Conservation (phyloP, 2,888 invertebrate genomes). For the Panzeria rudis region DNA sequence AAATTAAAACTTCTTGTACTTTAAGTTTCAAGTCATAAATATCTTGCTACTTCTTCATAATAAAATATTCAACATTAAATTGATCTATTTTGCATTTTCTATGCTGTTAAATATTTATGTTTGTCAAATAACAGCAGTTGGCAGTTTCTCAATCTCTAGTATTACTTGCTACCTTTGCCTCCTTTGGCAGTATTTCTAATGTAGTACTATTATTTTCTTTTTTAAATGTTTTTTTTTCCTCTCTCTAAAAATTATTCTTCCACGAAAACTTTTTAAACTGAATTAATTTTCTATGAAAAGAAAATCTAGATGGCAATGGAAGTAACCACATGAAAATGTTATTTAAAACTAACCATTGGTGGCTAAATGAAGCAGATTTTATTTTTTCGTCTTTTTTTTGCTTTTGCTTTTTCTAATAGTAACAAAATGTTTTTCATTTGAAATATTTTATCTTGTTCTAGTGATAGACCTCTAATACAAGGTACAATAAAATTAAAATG, state of each 20-base stretch:
- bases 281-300: conserved; percentile 61
- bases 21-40: background rate
- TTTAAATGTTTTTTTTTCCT: conserved; percentile 6
- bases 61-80: conserved; percentile 33
- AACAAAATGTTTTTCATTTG: conserved; percentile 22
- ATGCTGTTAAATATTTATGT: conserved; percentile 65
- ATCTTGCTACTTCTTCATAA: background rate
- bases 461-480: conserved; percentile 51
- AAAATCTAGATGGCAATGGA: conserved; percentile 21
- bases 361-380: conserved; percentile 60
- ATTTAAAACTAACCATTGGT: conserved; percentile 58
- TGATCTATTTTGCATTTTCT: conserved; percentile 51
- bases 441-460: conserved; percentile 37
- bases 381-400: background rate
- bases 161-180: background rate
- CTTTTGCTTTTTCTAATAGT: background rate
- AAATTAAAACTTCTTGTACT: background rate
- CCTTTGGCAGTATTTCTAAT: conserved; percentile 8
- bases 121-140: conserved; percentile 57
- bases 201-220: conserved; percentile 17
- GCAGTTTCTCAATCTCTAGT: conserved; percentile 29
- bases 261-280: conserved; percentile 59
- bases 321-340: conserved; percentile 47
- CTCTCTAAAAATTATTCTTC: conserved; percentile 44
- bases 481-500: conserved; percentile 16